Evolutionary conservation across 2,797 vertebrate species (phyloP), one percentile per base, ranked within the genome.

Genomic region (Hozukius guyotensis): DNA sequence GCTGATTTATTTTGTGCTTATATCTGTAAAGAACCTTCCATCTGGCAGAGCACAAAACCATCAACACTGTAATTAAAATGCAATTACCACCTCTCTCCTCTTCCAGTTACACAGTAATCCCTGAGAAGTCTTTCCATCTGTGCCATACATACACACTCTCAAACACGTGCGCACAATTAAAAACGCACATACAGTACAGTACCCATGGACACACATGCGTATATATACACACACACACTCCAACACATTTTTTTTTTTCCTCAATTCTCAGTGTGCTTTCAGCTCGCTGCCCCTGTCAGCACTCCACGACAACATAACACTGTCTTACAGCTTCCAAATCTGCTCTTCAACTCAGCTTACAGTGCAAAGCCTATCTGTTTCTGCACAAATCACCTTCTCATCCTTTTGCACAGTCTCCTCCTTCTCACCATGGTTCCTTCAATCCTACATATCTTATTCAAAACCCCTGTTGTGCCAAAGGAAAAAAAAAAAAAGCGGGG

Each of bases 21-120:
- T 97, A 96, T 97, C 96, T 97, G 96, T 96, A 97, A 97, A 96
- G 95, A 96, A 96, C 95, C 95, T 96, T 98, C 97, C 97, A 98
- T 98, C 97, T 99, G 97, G 96, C 97, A 96, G 94, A 95, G 96
- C 95, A 95, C 95, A 92, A 97, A 97, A 97, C 95, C 96, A 98
- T 97, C 97, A 99, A 97, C 95, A 96, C 96, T 96, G 96, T 97
- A 98, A 99, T 99, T 98, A 99, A 99, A 98, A 98, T 97, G 97
- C 97, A 98, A 98, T 99, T 98, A 98, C 96, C 96, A 97, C 97
- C 96, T 96, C 96, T 96, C 96, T 96, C 94, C 95, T 97, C 96
- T 96, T 96, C 95, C 96, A 95, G 95, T 85, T 94, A 91, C 96
- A 95, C 96, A 78, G 91, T 96, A 97, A 97, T 98, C 97, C 97